Base-by-base conservation (phyloP, 2,797 vertebrate genomes). In the Acanthurus tractus region DNA sequence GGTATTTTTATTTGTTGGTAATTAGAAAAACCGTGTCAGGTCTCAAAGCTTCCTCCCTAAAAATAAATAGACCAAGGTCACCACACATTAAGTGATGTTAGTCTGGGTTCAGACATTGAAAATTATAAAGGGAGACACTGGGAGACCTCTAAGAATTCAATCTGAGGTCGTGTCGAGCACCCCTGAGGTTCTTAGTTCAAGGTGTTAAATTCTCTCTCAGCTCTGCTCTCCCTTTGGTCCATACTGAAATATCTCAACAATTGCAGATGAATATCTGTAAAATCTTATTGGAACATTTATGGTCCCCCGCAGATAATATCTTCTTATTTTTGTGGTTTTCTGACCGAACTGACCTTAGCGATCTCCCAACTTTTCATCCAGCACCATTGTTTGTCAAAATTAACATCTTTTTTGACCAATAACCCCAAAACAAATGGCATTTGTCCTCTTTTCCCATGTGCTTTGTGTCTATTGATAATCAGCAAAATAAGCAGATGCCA, bases 21-120 rank as follows among this genome's bases (percentile, higher is more conserved):
- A 40, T 52, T 34, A 22, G 52, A 12, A 40, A 62, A 68, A 42
- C 18, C 54, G 34, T 71, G 68, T 57, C 58, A 44, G 23, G 48
- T 53, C 57, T 61, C 50, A 40, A 40, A 59, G 55, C 14, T 2
- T 61, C 14, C 49, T 58, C 38, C 7, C 2, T 18, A 2, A 61
- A 42, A 76, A 29, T 10, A 56, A 69, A 63, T 1, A 20, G 12
- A 29, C 3, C 8, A 52, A 58, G 23, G 20, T 55, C 13, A n/a
- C n/a, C 23, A 42, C 8, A 44, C 25, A 3, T 58, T 69, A 52
- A 42, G 46, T 7, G 2, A 0, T 22, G 40, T 2, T 0, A 48
- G 45, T 36, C 11, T 58, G 36, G 8, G 13, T 72, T 55, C 49
- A 44, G 20, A n/a, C 36, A 10, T 18, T 3, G 18, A 22, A 22